These are phyloP conservation scores for Cyrtonyx montezumae DNA, from an alignment of 2,113 vertebrate genomes.

Conservation along the genomic window DNA sequence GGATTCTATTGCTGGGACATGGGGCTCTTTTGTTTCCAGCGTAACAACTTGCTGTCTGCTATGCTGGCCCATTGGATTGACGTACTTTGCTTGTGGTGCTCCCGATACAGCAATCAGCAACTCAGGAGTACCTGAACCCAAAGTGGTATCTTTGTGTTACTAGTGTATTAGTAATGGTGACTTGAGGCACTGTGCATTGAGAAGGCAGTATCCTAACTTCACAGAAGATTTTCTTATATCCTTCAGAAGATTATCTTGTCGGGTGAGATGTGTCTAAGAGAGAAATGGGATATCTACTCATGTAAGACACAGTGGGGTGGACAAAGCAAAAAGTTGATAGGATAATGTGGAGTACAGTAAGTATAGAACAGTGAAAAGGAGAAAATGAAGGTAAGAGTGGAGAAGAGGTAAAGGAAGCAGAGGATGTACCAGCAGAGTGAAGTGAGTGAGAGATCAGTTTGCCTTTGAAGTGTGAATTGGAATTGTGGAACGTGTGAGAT, in stretches of 20 bases:
- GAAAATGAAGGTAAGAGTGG: not conserved
- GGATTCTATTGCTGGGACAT: not conserved
- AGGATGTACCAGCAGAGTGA: not conserved
- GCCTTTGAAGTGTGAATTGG: not conserved
- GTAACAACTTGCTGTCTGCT: not conserved
- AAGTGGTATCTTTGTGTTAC: not conserved
- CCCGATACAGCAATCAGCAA: not conserved
- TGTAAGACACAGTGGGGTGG: not conserved
- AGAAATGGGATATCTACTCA: not conserved
- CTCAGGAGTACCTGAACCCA: not conserved
- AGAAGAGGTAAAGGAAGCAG: not conserved
- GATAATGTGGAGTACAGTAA: not conserved
- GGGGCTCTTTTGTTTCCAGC: not conserved
- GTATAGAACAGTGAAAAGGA: not conserved
- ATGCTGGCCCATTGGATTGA: not conserved
- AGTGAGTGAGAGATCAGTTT: not conserved
- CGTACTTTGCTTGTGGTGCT: not conserved
- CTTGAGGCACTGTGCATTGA: not conserved
- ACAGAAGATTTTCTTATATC: not conserved
- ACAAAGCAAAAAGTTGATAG: not conserved
- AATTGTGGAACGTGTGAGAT: not conserved
- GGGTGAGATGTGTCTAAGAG: not conserved
- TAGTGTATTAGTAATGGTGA: not conserved
- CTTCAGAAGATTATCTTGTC: not conserved
- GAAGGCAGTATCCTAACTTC: not conserved